Evolutionary conservation across 2,888 invertebrate genomes (phyloP).

Genomic region (Sthenelais limicola): DNA sequence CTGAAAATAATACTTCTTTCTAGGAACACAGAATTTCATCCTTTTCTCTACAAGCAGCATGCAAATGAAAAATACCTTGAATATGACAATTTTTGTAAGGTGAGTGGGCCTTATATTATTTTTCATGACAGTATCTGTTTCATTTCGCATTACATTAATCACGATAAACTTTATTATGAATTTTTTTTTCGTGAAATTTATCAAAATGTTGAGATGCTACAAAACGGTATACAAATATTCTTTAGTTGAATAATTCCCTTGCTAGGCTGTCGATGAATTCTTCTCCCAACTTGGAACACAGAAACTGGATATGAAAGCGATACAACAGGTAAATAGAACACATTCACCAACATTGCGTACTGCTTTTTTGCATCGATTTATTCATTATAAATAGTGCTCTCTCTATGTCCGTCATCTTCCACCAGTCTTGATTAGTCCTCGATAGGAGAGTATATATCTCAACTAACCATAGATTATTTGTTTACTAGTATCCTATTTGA

Average conservation of each 20-base stretch:
- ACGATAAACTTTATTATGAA: no score
- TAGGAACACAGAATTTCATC: conserved; percentile 93
- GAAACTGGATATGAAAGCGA: conserved; percentile 89
- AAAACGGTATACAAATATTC: not conserved
- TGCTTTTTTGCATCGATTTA: no score
- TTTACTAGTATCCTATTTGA: no score
- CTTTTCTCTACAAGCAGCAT: conserved; percentile 85
- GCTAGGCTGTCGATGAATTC: conserved; percentile 91
- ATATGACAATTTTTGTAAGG: conserved; percentile 83
- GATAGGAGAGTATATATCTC: no score
- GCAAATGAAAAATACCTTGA: conserved; percentile 76
- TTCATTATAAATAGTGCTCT: no score
- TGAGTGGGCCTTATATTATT: conserved; percentile 45
- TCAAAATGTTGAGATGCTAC: not conserved
- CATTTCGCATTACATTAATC: conserved; percentile 1
- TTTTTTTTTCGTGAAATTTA: not conserved
- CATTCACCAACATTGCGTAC: no score
- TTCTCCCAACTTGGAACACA: conserved; percentile 95
- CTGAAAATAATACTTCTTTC: conserved; percentile 18
- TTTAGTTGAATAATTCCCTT: conserved; percentile 56
- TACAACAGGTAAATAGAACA: conserved; percentile 77
- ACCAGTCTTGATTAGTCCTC: no score
- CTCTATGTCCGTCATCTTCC: no score
- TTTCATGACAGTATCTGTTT: not conserved
- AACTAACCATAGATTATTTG: no score